These are phyloP conservation scores for Metopia argyrocephala DNA, from an alignment of 2,888 invertebrate species.

Conservation along the genomic window DNA sequence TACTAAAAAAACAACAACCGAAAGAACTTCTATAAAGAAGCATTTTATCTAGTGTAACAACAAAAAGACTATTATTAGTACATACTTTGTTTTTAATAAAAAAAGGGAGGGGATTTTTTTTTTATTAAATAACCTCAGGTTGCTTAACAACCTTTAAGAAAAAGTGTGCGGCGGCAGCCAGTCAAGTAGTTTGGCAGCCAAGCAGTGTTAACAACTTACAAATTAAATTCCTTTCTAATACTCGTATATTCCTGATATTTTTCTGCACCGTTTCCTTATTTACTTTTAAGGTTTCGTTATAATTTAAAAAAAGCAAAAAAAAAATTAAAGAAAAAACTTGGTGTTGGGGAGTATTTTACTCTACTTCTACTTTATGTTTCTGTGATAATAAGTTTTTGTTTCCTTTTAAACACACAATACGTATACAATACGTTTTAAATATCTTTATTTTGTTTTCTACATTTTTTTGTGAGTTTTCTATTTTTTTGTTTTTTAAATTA, in stretches of 20 bases:
- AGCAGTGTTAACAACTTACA: neutral
- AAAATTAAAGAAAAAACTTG: neutral
- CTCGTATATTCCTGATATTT: conserved; percentile 31
- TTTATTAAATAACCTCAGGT: conserved; percentile 47
- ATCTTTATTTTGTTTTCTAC: conserved; percentile 4
- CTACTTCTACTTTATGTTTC: neutral
- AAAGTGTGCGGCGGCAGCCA: neutral
- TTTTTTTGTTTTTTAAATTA: conserved; percentile 38
- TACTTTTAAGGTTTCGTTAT: conserved; percentile 48
- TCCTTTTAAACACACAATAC: neutral
- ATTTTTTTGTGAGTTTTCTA: conserved; percentile 3
- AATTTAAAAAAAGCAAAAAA: conserved; percentile 31
- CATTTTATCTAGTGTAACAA: conserved; percentile 52
- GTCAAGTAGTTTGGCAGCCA: neutral
- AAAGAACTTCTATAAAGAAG: conserved; percentile 38
- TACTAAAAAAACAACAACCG: conserved; percentile 14
- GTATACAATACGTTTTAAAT: neutral
- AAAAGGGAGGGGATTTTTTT: conserved; percentile 13
- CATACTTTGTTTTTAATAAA: conserved; percentile 27
- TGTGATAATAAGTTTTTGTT: conserved; percentile 17
- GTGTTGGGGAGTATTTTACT: conserved; percentile 6
- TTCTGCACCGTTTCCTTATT: conserved; percentile 19
- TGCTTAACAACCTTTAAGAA: conserved; percentile 50
- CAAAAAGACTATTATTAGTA: conserved; percentile 50
- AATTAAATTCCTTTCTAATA: conserved; percentile 51